A percentile compares a stretch with the other conserved stretches of the same genome.
These are phyloP conservation scores for Eumaeus atala DNA, from an alignment of 1,140 invertebrate species.

Conservation along the genomic window DNA sequence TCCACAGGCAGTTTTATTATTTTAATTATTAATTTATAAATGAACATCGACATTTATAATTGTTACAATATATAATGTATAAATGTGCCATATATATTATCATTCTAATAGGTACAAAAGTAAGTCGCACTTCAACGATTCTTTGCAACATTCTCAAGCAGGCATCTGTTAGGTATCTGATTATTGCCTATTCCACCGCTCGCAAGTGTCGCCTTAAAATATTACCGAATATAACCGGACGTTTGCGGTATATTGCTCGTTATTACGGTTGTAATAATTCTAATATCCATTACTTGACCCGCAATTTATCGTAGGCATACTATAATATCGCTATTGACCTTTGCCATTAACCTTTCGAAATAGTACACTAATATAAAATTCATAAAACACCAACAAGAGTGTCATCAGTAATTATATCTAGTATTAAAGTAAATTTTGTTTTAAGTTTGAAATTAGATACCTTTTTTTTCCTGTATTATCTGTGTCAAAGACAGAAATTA, in stretches of 20 bases:
- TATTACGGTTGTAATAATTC: conserved; percentile 42
- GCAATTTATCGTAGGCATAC: background rate
- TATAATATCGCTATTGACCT: background rate
- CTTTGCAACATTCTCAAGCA: conserved; percentile 46
- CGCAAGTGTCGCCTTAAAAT: conserved; percentile 60
- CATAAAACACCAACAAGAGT: no score
- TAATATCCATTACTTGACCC: conserved; percentile 19
- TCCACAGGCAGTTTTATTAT: no score
- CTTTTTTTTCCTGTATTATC: no score
- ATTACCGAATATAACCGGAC: conserved; percentile 53
- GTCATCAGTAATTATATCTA: no score
- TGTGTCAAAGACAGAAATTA: no score
- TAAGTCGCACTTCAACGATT: conserved; percentile 15
- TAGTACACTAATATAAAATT: no score
- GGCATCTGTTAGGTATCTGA: conserved; percentile 61
- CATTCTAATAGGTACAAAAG: background rate
- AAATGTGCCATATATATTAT: no score
- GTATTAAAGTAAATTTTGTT: no score
- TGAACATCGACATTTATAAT: background rate
- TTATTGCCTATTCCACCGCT: conserved; percentile 51
- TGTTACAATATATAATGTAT: background rate
- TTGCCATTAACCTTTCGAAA: no score
- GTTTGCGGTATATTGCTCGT: conserved; percentile 42
- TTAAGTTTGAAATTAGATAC: no score
- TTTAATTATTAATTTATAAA: no score